Percentiles rank a stretch among this genome's conserved stretches.
Conservation (phyloP, 2,888 invertebrate genomes). For the Lordiphosa andalusiaca region DNA sequence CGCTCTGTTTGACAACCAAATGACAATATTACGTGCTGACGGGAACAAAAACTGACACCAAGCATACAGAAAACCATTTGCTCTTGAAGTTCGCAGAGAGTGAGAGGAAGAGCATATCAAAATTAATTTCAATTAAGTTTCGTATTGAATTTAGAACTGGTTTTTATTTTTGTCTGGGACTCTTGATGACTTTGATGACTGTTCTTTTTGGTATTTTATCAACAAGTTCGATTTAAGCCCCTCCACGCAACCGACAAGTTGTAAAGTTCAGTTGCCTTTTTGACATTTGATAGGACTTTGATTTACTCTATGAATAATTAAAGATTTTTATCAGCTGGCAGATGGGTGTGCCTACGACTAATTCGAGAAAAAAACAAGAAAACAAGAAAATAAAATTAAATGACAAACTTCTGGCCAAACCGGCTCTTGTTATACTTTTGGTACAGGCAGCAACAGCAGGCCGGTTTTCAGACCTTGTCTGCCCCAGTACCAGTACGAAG, state of each 20-base stretch:
- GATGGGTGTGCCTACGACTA: conserved; percentile 36
- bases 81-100: conserved; percentile 17
- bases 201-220: conserved; percentile 33
- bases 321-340: conserved; percentile 58
- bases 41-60: conserved; percentile 27
- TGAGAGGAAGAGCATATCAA: conserved; percentile 2
- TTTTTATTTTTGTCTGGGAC: neutral
- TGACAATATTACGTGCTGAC: conserved; percentile 38
- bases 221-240: conserved; percentile 9
- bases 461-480: conserved; percentile 1
- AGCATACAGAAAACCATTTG: conserved; percentile 25
- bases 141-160: conserved; percentile 21
- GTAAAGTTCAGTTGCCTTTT: conserved; percentile 33
- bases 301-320: conserved; percentile 66
- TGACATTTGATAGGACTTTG: conserved; percentile 56
- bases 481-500: neutral
- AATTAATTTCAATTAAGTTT: conserved; percentile 44
- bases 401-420: conserved; percentile 49
- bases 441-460: neutral
- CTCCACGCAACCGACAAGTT: conserved; percentile 18
- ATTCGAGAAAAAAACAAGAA: conserved; percentile 31
- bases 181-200: conserved; percentile 17
- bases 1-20: conserved; percentile 61
- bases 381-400: conserved; percentile 16
- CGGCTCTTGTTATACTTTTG: conserved; percentile 45